Evolutionary conservation across 2,888 invertebrate species (phyloP), one percentile per base, ranked within the genome.

Genomic region (Frankliniella intonsa): DNA sequence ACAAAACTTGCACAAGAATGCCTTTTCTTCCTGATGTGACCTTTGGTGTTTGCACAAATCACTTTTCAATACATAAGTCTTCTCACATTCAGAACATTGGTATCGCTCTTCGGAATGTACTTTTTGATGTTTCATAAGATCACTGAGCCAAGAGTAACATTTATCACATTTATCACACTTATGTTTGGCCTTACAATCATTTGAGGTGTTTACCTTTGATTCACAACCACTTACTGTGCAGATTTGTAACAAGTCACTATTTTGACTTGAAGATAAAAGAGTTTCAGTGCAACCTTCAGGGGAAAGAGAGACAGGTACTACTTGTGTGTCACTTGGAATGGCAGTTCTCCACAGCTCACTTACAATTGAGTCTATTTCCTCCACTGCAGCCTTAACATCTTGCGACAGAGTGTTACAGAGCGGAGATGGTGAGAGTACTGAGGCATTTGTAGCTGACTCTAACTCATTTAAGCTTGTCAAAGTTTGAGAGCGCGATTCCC

Each of bases 91-190:
- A 11, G 69, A 12, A 12, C 69, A 76, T 25, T 76, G 22, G 25
- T 22, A 25, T 25, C n/a, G 25, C 25, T 76, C 10, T 76, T 22
- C 69, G 3, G 8, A 22, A 25, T 76, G 25, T 22, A 22, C 9
- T 76, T 76, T 76, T 25, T 76, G 22, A 76, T 76, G 69, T 76
- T 76, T 76, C 9, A 25, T 25, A 7, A 76, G 25, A 25, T 76
- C 69, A 76, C 22, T 22, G 11, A 25, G 7, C 69, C 69, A 25
- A 22, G 9, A 12, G 69, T 76, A 76, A 22, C 69, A 76, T 76
- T 76, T 76, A 22, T 76, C 69, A 76, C 69, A 25, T 25, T 25
- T 76, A 76, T 76, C 69, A 76, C 69, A 76, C 25, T 76, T 76
- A 25, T 76, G 25, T 76, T 76, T 76, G 12, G 69, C 7, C 25